These are phyloP conservation scores for Myotis brandtii DNA, from an alignment of 2,113 vertebrate species.

Conservation along the genomic window DNA sequence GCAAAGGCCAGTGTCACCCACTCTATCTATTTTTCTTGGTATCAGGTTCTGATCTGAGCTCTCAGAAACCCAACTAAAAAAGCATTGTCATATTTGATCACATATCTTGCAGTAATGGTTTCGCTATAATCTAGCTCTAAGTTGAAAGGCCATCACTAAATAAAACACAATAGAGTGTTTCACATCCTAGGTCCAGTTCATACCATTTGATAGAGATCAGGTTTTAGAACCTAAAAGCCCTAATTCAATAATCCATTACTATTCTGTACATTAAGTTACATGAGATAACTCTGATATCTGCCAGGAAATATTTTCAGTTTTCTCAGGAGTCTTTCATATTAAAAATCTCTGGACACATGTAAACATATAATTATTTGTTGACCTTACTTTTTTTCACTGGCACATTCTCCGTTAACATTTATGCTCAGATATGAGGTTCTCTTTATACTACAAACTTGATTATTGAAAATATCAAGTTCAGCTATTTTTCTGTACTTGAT, in stretches of 20 bases:
- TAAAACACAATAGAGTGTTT: not conserved
- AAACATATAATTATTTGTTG: constrained; percentile 37
- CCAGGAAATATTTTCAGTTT: constrained; percentile 42
- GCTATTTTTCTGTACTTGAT: not conserved
- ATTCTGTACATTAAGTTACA: not conserved
- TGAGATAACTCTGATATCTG: not conserved
- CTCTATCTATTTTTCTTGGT: not conserved
- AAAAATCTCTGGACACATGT: not conserved
- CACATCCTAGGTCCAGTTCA: not conserved
- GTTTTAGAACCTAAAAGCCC: not conserved
- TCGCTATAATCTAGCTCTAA: not conserved
- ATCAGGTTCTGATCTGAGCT: not conserved
- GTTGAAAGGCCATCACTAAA: not conserved
- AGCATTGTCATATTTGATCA: not conserved
- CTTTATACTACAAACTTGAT: constrained; percentile 1
- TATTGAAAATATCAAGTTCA: not conserved
- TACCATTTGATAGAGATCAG: not conserved
- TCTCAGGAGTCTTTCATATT: not conserved
- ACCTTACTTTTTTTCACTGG: not conserved
- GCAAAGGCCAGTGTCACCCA: not conserved
- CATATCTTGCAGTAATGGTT: not conserved
- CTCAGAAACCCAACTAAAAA: not conserved
- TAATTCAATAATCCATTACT: not conserved
- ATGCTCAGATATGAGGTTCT: not conserved
- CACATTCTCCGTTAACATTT: not conserved